These are phyloP conservation scores for Parotocinclus haroldoi DNA, from an alignment of 2,797 vertebrate species.

Conservation along the genomic window DNA sequence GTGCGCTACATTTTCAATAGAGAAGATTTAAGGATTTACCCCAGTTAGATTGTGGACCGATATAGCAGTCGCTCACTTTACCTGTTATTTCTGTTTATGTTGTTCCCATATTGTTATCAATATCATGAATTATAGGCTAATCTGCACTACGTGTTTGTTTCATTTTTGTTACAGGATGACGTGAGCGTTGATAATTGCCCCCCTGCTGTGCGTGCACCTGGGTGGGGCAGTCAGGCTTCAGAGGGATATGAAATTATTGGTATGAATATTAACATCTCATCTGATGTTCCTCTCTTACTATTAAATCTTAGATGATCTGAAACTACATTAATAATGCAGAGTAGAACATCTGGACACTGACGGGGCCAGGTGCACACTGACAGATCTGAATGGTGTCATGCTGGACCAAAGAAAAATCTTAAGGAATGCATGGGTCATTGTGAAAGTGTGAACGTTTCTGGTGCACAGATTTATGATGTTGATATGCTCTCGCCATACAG, in stretches of 20 bases:
- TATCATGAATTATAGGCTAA: neutral
- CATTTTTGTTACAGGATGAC: conserved; percentile 8
- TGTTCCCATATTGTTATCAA: neutral
- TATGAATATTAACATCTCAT: conserved; percentile 37
- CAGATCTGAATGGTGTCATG: no score
- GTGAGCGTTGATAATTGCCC: neutral
- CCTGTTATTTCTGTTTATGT: neutral
- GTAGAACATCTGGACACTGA: no score
- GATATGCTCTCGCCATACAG: conserved; percentile 39
- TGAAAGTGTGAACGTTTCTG: no score
- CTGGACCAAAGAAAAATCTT: no score
- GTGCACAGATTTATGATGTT: no score
- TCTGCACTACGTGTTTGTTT: neutral
- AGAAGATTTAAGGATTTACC: neutral
- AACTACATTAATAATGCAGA: no score
- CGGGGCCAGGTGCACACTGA: no score
- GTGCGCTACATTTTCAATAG: neutral
- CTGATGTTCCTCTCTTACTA: no score
- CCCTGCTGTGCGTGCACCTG: neutral
- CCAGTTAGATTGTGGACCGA: no score
- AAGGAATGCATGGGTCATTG: no score
- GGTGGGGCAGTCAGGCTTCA: conserved; percentile 29
- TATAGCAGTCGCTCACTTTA: neutral
- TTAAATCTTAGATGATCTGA: no score
- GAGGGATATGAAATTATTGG: conserved; percentile 62